Base-by-base conservation (phyloP, 1,140 invertebrate species). In the Maniola jurtina region DNA sequence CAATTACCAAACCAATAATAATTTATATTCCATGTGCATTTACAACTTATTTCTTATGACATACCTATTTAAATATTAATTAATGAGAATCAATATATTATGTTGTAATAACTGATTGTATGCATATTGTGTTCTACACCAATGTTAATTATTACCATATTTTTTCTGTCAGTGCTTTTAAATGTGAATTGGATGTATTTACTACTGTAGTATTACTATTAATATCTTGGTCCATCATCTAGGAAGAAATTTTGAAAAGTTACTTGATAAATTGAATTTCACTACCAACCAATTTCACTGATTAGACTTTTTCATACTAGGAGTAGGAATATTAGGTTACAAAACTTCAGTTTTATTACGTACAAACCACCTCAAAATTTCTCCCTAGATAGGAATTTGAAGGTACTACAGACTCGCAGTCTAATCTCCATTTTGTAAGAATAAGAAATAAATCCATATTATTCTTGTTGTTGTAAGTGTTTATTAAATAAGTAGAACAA, bases 91-190 rank as follows among this genome's bases (percentile, higher is more conserved):
- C 6, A 8, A 7, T 25, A 25, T 9, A 52, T 25, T 48, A n/a
- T 48, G 6, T 14, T 48, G 14, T 48, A 14, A 6, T 48, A 6
- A 35, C 0, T 56, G 34, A 36, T 11, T 36, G 54, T 56, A 48
- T 25, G 25, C 4, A 42, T 36, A 16, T 50, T 55, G 61, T 62
- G 61, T 62, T 48, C 54, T 62, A 63, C 61, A 63, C 56, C 63
- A 65, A 65, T 59, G 34, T 50, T 59, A 45, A 57, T 8, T 56
- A 45, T 35, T 47, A 25, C 55, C 1, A 5, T 33, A n/a, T 14
- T 16, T 57, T 59, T 5, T 35, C 45, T 61, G 38, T 14, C 59
- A 61, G 13, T 36, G 25, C 59, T 55, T 61, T 61, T 56, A 57
- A 57, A 57, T 57, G 55, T 25, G 14, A 57, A 38, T 57, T 34